phyloP scores from a whole-genome alignment of 2,888 invertebrate genomes.

The Piscicola geometra region DNA sequence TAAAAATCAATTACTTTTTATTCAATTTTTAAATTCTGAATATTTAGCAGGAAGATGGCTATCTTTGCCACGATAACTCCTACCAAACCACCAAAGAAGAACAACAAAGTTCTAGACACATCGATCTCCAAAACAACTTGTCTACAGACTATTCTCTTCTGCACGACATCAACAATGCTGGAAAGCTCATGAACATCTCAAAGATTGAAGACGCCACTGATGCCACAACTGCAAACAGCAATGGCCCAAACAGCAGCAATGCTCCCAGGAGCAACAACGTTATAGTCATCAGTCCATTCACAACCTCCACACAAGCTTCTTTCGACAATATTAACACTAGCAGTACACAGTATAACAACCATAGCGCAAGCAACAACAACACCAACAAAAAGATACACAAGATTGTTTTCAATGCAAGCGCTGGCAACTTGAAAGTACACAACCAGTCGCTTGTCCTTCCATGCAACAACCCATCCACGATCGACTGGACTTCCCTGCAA shows the following conservation, averaged over 20 bases:
- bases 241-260: neutral
- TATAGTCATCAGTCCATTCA: neutral
- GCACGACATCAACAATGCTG: neutral
- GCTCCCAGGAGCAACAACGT: neutral
- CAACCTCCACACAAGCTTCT: neutral
- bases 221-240: neutral
- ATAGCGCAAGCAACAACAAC: neutral
- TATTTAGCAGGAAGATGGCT: too few relatives aligned
- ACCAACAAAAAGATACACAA: conserved; percentile 5
- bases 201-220: too few relatives aligned
- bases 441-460: neutral
- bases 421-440: neutral
- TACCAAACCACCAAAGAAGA: too few relatives aligned
- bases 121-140: too few relatives aligned
- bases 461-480: neutral
- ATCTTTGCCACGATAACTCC: too few relatives aligned
- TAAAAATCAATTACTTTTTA: too few relatives aligned
- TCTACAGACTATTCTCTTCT: neutral
- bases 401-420: neutral
- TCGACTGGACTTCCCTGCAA: too few relatives aligned
- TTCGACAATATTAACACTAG: too few relatives aligned
- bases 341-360: too few relatives aligned
- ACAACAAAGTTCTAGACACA: too few relatives aligned
- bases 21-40: too few relatives aligned
- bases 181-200: neutral